A percentile compares a stretch with the other conserved stretches of the same genome.
These are phyloP conservation scores for Adoxophyes honmai DNA, from an alignment of 1,140 invertebrate genomes.

Conservation along the genomic window DNA sequence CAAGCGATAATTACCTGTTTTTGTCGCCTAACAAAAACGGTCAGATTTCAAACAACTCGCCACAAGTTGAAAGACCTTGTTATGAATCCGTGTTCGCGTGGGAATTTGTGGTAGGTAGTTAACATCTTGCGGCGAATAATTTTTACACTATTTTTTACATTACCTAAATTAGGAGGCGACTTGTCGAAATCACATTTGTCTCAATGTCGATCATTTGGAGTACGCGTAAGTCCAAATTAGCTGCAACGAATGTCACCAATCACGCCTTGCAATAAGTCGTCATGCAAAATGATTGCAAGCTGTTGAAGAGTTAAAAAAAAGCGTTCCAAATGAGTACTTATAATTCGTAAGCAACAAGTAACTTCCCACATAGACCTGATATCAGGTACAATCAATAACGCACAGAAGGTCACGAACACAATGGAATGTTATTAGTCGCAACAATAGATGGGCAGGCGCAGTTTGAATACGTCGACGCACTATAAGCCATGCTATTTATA, in stretches of 20 bases:
- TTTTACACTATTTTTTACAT: too few relatives aligned
- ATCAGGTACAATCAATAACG: slow-evolving; percentile 24
- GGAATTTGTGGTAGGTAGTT: background rate
- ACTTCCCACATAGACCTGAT: background rate
- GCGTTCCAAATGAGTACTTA: too few relatives aligned
- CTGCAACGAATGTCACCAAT: background rate
- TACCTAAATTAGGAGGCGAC: background rate
- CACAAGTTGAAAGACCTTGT: slow-evolving; percentile 8
- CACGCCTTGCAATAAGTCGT: too few relatives aligned
- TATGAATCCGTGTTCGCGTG: background rate
- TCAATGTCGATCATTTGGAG: background rate
- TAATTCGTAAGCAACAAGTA: slow-evolving; percentile 6
- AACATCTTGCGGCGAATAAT: too few relatives aligned
- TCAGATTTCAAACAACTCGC: background rate
- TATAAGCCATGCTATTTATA: slow-evolving; percentile 18
- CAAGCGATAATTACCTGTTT: background rate
- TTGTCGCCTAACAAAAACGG: slow-evolving; percentile 1
- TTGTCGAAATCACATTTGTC: background rate
- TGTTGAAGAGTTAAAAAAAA: too few relatives aligned
- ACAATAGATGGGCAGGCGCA: slow-evolving; percentile 44
- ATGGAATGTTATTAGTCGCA: slow-evolving; percentile 47
- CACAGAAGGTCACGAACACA: slow-evolving; percentile 50
- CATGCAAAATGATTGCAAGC: too few relatives aligned
- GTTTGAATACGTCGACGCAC: slow-evolving; percentile 28
- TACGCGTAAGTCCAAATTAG: background rate